Evolutionary conservation across 2,113 vertebrate genomes (phyloP).

Genomic region (Sturnus vulgaris): DNA sequence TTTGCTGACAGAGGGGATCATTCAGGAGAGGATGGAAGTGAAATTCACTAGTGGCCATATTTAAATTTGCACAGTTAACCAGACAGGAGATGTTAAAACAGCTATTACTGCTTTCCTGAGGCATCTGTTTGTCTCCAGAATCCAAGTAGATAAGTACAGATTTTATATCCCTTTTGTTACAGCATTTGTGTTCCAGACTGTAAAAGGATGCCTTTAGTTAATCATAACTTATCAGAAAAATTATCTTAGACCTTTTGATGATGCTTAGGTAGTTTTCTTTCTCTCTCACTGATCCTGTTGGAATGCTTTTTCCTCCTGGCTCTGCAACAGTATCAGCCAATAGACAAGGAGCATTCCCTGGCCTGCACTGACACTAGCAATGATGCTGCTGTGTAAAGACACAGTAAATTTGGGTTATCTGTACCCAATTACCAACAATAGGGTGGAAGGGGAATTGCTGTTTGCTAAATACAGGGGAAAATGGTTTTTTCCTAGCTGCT

Average conservation of each 20-base stretch:
- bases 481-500: not conserved
- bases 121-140: not conserved
- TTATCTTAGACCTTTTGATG: not conserved
- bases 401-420: not conserved
- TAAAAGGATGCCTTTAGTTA: not conserved
- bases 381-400: not conserved
- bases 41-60: not conserved
- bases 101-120: not conserved
- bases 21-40: not conserved
- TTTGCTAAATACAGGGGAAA: not conserved
- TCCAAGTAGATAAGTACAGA: not conserved
- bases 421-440: not conserved
- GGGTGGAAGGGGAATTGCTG: not conserved
- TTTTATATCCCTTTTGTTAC: not conserved
- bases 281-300: not conserved
- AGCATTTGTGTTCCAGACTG: not conserved
- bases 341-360: not conserved
- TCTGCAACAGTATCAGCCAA: not conserved
- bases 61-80: not conserved
- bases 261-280: not conserved
- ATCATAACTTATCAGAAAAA: not conserved
- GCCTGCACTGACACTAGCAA: not conserved
- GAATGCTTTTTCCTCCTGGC: not conserved
- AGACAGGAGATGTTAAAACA: not conserved
- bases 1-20: not conserved